phyloP scores from a whole-genome alignment of 1,140 invertebrate species.

The Pogonognathellus flavescens region DNA sequence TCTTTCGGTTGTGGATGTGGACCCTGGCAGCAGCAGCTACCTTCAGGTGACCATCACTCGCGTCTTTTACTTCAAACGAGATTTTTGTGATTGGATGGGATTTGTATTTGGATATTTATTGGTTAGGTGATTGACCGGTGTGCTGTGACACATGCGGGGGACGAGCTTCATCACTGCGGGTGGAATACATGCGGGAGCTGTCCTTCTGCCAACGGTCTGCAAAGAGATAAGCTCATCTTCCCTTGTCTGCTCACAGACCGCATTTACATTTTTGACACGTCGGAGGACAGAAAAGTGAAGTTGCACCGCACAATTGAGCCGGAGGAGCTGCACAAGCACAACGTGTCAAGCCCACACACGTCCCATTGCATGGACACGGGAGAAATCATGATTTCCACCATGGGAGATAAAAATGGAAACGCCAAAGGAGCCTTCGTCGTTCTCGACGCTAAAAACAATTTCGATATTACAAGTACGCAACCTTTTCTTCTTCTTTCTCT shows the following conservation, averaged over 20 bases:
- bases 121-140: slow-evolving; percentile 88
- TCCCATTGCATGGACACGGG: slow-evolving; percentile 92
- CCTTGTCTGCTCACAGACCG: slow-evolving; percentile 86
- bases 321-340: slow-evolving; percentile 79
- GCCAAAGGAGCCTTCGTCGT: slow-evolving; percentile 87
- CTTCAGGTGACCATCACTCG: slow-evolving; percentile 76
- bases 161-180: slow-evolving; percentile 95
- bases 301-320: slow-evolving; percentile 77
- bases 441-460: slow-evolving; percentile 81
- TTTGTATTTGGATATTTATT: slow-evolving; percentile 3
- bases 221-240: slow-evolving; percentile 84
- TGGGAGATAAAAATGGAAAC: slow-evolving; percentile 86
- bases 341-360: slow-evolving; percentile 90
- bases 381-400: slow-evolving; percentile 93
- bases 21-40: slow-evolving; percentile 88
- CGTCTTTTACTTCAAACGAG: background rate
- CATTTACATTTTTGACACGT: slow-evolving; percentile 88
- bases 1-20: slow-evolving; percentile 90
- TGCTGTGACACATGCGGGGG: slow-evolving; percentile 81
- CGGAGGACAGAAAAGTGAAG: slow-evolving; percentile 75
- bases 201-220: slow-evolving; percentile 76
- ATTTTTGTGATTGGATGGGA: background rate
- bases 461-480: slow-evolving; percentile 78
- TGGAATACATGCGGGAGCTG: slow-evolving; percentile 97
- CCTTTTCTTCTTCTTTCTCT: background rate